These are phyloP conservation scores for Saxicola maurus DNA, from an alignment of 2,797 vertebrate species.

Conservation along the genomic window DNA sequence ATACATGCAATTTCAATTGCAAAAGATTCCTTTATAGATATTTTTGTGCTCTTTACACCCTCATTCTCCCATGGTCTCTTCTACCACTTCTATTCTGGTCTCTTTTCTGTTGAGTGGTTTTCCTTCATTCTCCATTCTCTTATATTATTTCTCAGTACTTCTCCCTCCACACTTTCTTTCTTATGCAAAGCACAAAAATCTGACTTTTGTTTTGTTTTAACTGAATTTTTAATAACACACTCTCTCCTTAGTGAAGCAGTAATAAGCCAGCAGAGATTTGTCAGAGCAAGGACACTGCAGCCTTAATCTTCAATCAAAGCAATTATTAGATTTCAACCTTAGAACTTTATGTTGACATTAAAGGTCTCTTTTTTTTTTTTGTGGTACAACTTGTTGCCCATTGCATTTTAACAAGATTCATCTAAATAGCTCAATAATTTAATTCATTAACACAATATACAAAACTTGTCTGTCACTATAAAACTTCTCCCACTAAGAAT, in stretches of 20 bases:
- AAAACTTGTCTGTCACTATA: not conserved
- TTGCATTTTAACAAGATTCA: not conserved
- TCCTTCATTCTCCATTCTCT: not conserved
- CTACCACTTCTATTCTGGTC: not conserved
- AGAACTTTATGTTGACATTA: conserved; percentile 8
- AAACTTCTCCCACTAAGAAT: not conserved
- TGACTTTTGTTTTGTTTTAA: not conserved
- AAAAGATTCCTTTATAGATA: not conserved
- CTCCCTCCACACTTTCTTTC: not conserved
- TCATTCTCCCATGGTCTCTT: not conserved
- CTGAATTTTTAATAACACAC: conserved; percentile 12
- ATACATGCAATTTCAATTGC: not conserved
- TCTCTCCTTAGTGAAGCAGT: not conserved
- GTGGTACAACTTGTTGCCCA: not conserved
- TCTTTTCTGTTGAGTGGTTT: not conserved
- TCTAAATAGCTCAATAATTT: not conserved
- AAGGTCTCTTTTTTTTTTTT: not conserved
- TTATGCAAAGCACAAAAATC: not conserved
- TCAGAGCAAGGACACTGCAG: not conserved
- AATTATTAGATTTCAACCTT: conserved; percentile 18
- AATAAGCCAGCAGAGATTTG: not conserved
- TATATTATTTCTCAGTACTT: not conserved
- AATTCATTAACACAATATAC: not conserved
- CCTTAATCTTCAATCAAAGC: conserved; percentile 12
- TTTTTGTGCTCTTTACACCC: not conserved